Evolutionary conservation across 64 coral and sea anemone genomes (phyloP).

Genomic region (Dendronephthya gigantea): DNA sequence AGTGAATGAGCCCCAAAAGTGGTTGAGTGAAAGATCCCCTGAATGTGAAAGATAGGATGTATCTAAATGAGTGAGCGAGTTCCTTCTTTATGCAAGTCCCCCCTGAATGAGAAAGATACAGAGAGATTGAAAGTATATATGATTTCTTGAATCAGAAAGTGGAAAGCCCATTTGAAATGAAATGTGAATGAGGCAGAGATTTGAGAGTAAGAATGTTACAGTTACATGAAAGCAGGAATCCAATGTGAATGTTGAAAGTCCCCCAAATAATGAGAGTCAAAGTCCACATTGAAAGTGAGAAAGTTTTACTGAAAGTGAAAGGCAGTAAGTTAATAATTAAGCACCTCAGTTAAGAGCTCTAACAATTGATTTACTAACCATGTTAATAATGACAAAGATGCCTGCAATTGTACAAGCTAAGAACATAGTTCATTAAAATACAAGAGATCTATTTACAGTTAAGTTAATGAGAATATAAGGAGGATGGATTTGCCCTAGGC

Average conservation of each 20-base stretch:
- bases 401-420: too few species aligned
- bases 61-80: neutral
- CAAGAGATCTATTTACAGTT: neutral
- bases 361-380: neutral
- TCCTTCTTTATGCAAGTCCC: neutral
- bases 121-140: neutral
- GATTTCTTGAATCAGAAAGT: neutral
- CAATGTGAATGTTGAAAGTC: neutral
- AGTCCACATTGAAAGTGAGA: too few species aligned
- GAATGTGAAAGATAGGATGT: too few species aligned
- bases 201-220: neutral
- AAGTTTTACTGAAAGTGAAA: too few species aligned
- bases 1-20: neutral
- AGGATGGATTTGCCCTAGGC: neutral
- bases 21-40: neutral
- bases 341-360: neutral
- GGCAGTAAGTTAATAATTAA: too few species aligned
- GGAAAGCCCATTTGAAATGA: neutral
- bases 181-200: neutral
- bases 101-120: neutral
- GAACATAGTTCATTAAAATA: neutral
- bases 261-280: too few species aligned
- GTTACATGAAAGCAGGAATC: neutral
- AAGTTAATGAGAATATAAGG: neutral
- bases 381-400: too few species aligned